phyloP scores from a whole-genome alignment of 2,797 vertebrate species.

The Dipus sagitta region DNA sequence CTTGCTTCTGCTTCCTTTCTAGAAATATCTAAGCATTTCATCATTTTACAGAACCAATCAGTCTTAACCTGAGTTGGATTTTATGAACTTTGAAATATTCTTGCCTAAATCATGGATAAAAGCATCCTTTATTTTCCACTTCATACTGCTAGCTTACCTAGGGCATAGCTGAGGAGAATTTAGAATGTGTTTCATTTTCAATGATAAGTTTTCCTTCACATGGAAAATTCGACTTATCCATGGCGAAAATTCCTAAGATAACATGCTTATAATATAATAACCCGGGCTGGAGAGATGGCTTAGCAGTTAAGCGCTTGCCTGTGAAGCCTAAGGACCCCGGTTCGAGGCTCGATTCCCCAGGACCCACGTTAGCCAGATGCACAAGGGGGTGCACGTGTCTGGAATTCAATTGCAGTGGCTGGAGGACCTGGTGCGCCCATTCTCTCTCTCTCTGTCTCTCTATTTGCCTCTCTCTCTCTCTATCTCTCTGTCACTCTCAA shows the following conservation, averaged over 20 bases:
- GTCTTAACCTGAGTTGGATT: not conserved
- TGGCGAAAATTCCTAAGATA: not conserved
- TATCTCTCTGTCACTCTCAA: no score
- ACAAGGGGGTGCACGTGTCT: no score
- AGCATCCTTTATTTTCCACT: not conserved
- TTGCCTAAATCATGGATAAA: not conserved
- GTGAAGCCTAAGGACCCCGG: no score
- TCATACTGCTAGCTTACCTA: not conserved
- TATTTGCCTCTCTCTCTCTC: no score
- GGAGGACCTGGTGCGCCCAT: no score
- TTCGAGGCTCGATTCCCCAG: no score
- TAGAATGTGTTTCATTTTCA: not conserved
- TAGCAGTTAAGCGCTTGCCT: no score
- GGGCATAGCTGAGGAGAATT: not conserved
- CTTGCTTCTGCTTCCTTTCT: no score
- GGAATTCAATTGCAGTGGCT: no score
- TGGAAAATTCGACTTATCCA: not conserved
- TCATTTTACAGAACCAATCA: not conserved
- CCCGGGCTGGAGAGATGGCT: no score
- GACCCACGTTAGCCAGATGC: no score
- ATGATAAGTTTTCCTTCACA: not conserved
- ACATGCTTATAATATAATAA: not conserved
- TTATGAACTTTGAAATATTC: not conserved
- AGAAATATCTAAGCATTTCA: not conserved
- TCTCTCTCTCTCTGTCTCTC: no score